Base-by-base conservation (phyloP, 2,113 vertebrate genomes). In the Siphamia tubifer region DNA sequence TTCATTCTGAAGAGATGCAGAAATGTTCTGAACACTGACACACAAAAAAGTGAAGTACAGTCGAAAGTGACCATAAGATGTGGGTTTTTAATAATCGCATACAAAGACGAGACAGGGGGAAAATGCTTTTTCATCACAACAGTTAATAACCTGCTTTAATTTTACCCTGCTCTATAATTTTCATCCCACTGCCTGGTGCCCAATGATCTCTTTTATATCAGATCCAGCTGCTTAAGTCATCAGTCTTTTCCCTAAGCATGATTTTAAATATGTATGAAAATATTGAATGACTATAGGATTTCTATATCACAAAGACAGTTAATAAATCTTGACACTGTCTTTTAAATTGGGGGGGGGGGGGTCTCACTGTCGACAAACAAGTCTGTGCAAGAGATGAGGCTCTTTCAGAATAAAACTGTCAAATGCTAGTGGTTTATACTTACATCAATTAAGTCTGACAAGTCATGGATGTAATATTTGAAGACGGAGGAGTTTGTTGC, bases 391-490 rank as follows among this genome's bases (percentile, higher is more conserved):
- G 13, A 30, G 17, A 66, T 34, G 11, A 65, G 54, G 8, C 9
- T 3, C 20, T 55, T n/a, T 48, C 36, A 25, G 19, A 49, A 28
- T 27, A 24, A 15, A 7, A 24, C 32, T 47, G 42, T 65, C 40
- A 36, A 20, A 43, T 36, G 15, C 36, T 9, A 1, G 16, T 1
- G 2, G 43, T 36, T 68, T 28, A 57, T 94, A 99, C 98, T 98
- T 88, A 99, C 98, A 21, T 99, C 98, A 63, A 98, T 98, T 90
- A 99, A 84, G 88, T 99, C 98, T 0, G 96, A 97, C 87, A 99
- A 92, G 85, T 99, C 98, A 8, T 99, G 96, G 87, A 99, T 96
- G 72, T 99, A 99, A 84, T 98, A 99, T 89, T 99, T 99, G 94
- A 98, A 99, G 53, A 99, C 94, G 1, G 98, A 97, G 57, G 96